These are phyloP conservation scores for Loxodonta africana DNA, from an alignment of 2,113 vertebrate genomes.

Conservation along the genomic window DNA sequence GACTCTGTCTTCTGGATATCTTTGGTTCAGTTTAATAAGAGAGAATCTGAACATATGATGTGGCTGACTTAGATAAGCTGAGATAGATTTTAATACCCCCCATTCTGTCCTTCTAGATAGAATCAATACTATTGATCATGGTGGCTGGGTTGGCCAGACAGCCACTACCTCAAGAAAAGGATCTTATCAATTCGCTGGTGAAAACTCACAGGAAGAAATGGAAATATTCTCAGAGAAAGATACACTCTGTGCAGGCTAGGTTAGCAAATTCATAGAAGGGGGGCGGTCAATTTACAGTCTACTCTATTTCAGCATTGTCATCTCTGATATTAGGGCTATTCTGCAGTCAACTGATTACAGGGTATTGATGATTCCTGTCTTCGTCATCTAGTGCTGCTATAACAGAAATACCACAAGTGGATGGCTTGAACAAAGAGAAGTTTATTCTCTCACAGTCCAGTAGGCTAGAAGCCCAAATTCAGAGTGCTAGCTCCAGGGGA, in stretches of 20 bases:
- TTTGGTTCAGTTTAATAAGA: background rate
- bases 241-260: background rate
- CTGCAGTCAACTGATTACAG: background rate
- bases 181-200: background rate
- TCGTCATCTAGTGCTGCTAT: too few relatives aligned
- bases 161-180: slow-evolving; percentile 23
- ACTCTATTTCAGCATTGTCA: background rate
- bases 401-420: too few relatives aligned
- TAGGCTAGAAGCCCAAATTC: too few relatives aligned
- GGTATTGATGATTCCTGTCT: background rate
- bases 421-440: too few relatives aligned
- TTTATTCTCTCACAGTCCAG: too few relatives aligned
- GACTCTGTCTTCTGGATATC: background rate
- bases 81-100: slow-evolving; percentile 3
- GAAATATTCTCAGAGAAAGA: background rate
- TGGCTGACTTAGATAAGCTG: background rate
- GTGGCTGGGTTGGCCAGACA: slow-evolving; percentile 35
- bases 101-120: slow-evolving; percentile 33
- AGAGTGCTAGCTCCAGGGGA: too few relatives aligned
- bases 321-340: background rate
- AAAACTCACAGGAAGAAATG: background rate
- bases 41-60: background rate
- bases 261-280: background rate
- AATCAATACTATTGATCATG: slow-evolving; percentile 57
- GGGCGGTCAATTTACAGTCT: background rate